Evolutionary conservation across 1,140 invertebrate genomes (phyloP).

Genomic region (Gyrodactylus bullatarudis): DNA sequence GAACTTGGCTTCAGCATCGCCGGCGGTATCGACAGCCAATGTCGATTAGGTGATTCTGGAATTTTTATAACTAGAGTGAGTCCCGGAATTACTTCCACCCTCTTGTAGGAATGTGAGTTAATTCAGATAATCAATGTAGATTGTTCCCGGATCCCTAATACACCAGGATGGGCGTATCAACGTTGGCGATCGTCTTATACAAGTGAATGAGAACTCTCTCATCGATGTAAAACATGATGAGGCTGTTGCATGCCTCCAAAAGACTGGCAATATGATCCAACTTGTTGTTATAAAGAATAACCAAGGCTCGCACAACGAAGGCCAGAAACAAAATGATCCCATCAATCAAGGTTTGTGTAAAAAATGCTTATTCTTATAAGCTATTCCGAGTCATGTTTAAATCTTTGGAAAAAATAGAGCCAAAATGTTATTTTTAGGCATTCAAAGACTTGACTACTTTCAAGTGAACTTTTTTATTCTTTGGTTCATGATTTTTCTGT

Average conservation of each 20-base stretch:
- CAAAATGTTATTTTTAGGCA: background rate
- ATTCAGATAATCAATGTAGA: background rate
- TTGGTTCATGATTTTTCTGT: no score
- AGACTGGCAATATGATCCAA: background rate
- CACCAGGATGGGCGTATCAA: background rate
- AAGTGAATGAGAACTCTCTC: background rate
- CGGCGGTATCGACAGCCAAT: background rate
- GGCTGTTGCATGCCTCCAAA: background rate
- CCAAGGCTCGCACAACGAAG: background rate
- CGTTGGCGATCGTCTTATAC: background rate
- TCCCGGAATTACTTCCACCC: background rate
- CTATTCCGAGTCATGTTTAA: no score
- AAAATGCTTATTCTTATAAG: background rate
- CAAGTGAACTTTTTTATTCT: background rate
- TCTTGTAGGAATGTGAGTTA: no score
- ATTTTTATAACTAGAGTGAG: background rate
- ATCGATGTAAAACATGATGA: background rate
- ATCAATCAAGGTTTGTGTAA: background rate
- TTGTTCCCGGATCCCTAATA: background rate
- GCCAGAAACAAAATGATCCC: background rate
- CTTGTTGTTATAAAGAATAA: background rate
- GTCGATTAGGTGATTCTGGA: background rate
- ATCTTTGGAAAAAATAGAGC: background rate
- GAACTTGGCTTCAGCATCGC: background rate
- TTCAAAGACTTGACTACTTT: background rate